These are phyloP conservation scores for Nyctibius grandis DNA, from an alignment of 2,797 vertebrate genomes.

Conservation along the genomic window DNA sequence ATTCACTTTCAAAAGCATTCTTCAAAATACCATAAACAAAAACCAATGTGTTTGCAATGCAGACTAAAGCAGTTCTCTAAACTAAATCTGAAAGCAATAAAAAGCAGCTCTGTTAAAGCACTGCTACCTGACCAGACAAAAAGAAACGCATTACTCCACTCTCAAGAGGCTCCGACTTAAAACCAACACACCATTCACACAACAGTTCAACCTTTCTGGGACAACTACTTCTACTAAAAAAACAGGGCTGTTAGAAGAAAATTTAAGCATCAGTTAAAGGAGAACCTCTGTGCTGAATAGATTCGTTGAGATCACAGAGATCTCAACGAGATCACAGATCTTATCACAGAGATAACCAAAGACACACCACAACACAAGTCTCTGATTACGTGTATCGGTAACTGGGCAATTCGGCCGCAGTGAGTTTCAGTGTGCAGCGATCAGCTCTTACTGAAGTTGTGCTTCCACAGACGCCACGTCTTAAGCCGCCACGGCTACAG, in stretches of 20 bases:
- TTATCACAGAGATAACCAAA: too few species aligned
- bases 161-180: background rate
- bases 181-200: background rate
- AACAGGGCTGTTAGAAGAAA: rapidly evolving
- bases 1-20: background rate
- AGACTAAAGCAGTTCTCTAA: background rate
- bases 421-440: rapidly evolving
- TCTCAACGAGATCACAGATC: too few species aligned
- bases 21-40: background rate
- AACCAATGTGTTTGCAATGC: rapidly evolving
- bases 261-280: rapidly evolving
- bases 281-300: rapidly evolving
- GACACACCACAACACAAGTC: rapidly evolving
- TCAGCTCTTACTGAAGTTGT: rapidly evolving
- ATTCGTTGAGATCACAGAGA: rapidly evolving
- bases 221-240: background rate
- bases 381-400: rapidly evolving
- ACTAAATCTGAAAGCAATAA: background rate
- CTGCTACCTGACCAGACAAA: background rate
- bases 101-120: background rate
- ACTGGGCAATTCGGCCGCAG: rapidly evolving
- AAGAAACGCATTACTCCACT: background rate
- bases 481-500: rapidly evolving
- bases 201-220: background rate
- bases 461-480: rapidly evolving